phyloP scores from a whole-genome alignment of 1,140 invertebrate species.

The Lordiphosa collinella region DNA sequence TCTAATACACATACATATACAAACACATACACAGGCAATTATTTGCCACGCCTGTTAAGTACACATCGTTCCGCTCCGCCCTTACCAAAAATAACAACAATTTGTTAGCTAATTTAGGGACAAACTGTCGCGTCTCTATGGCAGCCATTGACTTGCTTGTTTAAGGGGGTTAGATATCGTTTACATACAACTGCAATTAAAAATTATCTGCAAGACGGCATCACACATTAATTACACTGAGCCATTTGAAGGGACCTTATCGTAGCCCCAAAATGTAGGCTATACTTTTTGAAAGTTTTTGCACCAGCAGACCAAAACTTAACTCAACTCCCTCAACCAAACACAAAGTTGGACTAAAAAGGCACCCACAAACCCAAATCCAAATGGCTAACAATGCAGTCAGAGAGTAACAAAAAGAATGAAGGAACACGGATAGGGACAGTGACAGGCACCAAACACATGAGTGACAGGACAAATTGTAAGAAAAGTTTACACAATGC shows the following conservation, averaged over 20 bases:
- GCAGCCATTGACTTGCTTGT: conserved; percentile 14
- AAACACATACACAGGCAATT: conserved; percentile 39
- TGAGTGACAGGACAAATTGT: conserved; percentile 46
- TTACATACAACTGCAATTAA: conserved; percentile 42
- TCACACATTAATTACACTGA: conserved; percentile 62
- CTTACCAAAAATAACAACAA: conserved; percentile 39
- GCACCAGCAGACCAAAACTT: too few species aligned
- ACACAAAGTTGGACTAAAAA: too few species aligned
- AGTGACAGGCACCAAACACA: conserved; percentile 11
- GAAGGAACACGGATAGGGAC: neutral
- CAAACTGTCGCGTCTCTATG: conserved; percentile 29
- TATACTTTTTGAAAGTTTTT: too few species aligned
- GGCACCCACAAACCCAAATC: too few species aligned
- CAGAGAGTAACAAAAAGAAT: neutral
- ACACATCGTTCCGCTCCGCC: conserved; percentile 19
- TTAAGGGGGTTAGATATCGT: conserved; percentile 12
- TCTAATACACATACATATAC: conserved; percentile 4
- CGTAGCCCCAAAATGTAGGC: too few species aligned
- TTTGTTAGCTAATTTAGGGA: conserved; percentile 71
- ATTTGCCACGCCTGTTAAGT: conserved; percentile 66
- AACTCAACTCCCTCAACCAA: too few species aligned
- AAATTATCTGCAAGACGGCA: conserved; percentile 61
- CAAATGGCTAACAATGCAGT: conserved; percentile 1
- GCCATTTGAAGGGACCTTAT: neutral
- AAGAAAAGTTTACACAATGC: conserved; percentile 43